These are phyloP conservation scores for Therioaphis trifolii DNA, from an alignment of 2,888 invertebrate species.

Conservation along the genomic window DNA sequence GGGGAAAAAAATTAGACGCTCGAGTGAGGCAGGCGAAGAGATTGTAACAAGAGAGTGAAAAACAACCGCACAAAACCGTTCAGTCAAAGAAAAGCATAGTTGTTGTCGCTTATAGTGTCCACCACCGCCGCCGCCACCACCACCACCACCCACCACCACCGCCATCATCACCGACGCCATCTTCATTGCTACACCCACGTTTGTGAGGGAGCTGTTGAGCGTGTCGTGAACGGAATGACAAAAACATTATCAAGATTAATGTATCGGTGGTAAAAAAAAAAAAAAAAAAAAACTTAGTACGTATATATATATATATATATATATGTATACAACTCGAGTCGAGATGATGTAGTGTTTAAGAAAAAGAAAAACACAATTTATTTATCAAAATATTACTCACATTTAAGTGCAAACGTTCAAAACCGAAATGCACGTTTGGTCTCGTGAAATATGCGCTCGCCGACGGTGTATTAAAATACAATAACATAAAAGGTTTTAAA, in stretches of 20 bases:
- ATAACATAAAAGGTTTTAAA: not conserved
- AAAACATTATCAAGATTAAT: slow-evolving; percentile 56
- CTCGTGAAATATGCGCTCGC: slow-evolving; percentile 17
- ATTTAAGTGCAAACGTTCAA: slow-evolving; percentile 35
- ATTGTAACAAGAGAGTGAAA: not conserved
- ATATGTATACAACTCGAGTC: not conserved
- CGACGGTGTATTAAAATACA: not conserved
- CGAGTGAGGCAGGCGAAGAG: not conserved
- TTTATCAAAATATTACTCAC: slow-evolving; percentile 41
- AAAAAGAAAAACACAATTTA: slow-evolving; percentile 49
- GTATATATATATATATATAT: not conserved
- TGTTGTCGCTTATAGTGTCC: slow-evolving; percentile 11
- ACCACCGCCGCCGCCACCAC: not conserved
- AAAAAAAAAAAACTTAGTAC: not conserved
- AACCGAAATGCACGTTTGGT: slow-evolving; percentile 24
- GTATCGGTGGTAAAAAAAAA: slow-evolving; percentile 17
- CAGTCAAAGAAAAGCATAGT: slow-evolving; percentile 33
- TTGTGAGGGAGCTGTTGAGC: not conserved
- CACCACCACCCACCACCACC: not conserved
- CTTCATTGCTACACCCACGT: not conserved
- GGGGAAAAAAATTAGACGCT: not conserved
- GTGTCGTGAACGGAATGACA: slow-evolving; percentile 46
- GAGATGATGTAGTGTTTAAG: slow-evolving; percentile 43
- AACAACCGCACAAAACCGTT: slow-evolving; percentile 14
- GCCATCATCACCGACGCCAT: not conserved